Base-by-base conservation (phyloP, 1,140 invertebrate species). In the Brachionus koreanus region DNA sequence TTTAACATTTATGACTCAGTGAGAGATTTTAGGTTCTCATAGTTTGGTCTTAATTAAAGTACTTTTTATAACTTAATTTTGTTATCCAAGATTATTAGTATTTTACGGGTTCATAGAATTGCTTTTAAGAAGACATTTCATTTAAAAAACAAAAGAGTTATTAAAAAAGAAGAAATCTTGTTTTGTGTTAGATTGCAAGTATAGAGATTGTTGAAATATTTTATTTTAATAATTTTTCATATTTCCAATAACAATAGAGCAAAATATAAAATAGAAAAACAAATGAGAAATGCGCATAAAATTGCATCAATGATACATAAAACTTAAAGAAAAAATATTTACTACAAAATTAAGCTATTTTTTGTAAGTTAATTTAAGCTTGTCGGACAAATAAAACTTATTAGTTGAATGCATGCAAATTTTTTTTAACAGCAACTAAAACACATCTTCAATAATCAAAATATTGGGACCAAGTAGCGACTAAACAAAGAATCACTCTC, bases 221-320 rank as follows among this genome's bases (percentile, higher is more conserved):
- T 69, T 69, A 69, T 69, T 69, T 69, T 43, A 69, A n/a, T n/a
- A n/a, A 69, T 69, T 69, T 37, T 69, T 69, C 16, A 16, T 69
- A 37, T 69, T 39, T 69, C 35, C 29, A 65, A 33, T 69, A 69
- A 35, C 65, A 69, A 39, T 69, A 69, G 39, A 65, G 29, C 13
- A 16, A 23, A 23, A 19, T 19, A 69, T n/a, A n/a, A n/a, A n/a
- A n/a, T n/a, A 69, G 37, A 16, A 69, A 39, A 69, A 4, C 13
- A 39, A 16, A 69, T 16, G n/a, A 69, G 16, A 69, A 42, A 69
- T 69, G 65, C 65, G 65, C 35, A 69, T 42, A 39, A 69, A 69
- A 69, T 69, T 69, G 65, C 65, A 69, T 39, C 65, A 69, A 39
- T 69, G 16, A 42, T 37, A 69, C 16, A 57, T 10, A 39, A 35